These are phyloP conservation scores for Harpagoxenus sublaevis DNA, from an alignment of 2,888 invertebrate genomes.

Conservation along the genomic window DNA sequence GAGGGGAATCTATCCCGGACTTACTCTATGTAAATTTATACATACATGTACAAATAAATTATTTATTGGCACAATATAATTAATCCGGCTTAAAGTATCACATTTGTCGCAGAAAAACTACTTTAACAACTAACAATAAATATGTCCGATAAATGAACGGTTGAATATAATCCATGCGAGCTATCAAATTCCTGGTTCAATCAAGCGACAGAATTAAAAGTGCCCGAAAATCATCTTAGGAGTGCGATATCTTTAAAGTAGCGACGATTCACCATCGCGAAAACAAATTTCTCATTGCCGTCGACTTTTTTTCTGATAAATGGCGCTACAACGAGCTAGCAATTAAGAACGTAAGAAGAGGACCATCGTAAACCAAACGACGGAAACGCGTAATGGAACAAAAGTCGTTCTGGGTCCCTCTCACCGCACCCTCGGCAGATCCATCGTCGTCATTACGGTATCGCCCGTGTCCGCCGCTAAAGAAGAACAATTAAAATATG, in stretches of 20 bases:
- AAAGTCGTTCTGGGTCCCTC: constrained; percentile 58
- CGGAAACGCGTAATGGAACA: constrained; percentile 69
- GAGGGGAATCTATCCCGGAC: too few species aligned
- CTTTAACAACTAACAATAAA: not conserved
- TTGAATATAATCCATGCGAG: not conserved
- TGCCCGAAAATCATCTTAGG: constrained; percentile 42
- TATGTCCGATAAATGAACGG: not conserved
- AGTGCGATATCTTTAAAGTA: not conserved
- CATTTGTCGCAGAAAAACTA: not conserved
- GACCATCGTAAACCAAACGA: constrained; percentile 56
- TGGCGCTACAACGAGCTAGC: constrained; percentile 40
- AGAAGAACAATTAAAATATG: constrained; percentile 85
- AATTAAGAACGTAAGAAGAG: constrained; percentile 68
- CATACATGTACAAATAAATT: not conserved
- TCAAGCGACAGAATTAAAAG: constrained; percentile 9
- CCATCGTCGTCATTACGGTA: constrained; percentile 68
- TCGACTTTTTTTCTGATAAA: constrained; percentile 41
- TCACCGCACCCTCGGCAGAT: constrained; percentile 41
- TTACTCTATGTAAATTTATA: not conserved
- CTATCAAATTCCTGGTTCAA: not conserved
- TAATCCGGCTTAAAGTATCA: not conserved
- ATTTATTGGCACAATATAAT: not conserved
- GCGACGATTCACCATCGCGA: constrained; percentile 20
- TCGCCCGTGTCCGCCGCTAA: constrained; percentile 72
- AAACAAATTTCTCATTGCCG: constrained; percentile 48